Base-by-base conservation (phyloP, 2,888 invertebrate species). In the Lobophora halterata region DNA sequence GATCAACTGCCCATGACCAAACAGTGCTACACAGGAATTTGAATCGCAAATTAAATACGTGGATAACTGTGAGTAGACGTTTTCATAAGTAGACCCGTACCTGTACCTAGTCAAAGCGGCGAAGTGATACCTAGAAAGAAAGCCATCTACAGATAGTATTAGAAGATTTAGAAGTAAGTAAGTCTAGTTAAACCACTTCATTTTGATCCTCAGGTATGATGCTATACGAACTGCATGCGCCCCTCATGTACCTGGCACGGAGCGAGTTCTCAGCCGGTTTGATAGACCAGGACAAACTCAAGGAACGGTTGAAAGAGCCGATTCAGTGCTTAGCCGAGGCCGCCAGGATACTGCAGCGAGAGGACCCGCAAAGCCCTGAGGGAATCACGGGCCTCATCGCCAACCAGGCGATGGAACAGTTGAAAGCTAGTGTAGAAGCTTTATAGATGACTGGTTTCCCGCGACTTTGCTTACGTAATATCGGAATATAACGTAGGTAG, bases 201-300 rank as follows among this genome's bases (percentile, higher is more conserved):
- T 42, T 32, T 39, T 21, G 10, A 5, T 53, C 54, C 0, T n/a
- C 67, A 90, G 95, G 93, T 5, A 90, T 94, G 83, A 91, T 93
- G 58, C 69, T 95, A 11, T 96, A 95, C 65, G 96, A 96, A 70
- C 75, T 95, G 6, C 95, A 96, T 63, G 93, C 93, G 0, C 94
- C 95, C 0, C 63, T 95, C 4, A 90, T 95, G 69, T 88, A 92
- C 52, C 61, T 94, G 46, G 93, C 94, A 0, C 90, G 91, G 52
- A 91, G 88, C 51, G 89, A 90, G 41, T 93, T 90, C 60, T 88
- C 88, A 25, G 85, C 88, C 0, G 90, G 90, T 1, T 71, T 88
- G 0, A 89, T 93, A 7, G 86, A 88, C 13, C 88, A 89, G 20
- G 88, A 89, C 0, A 88, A 89, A 38, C 71, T 95, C 3, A 91